phyloP scores from a whole-genome alignment of 2,113 vertebrate species.

The Chionomys nivalis region DNA sequence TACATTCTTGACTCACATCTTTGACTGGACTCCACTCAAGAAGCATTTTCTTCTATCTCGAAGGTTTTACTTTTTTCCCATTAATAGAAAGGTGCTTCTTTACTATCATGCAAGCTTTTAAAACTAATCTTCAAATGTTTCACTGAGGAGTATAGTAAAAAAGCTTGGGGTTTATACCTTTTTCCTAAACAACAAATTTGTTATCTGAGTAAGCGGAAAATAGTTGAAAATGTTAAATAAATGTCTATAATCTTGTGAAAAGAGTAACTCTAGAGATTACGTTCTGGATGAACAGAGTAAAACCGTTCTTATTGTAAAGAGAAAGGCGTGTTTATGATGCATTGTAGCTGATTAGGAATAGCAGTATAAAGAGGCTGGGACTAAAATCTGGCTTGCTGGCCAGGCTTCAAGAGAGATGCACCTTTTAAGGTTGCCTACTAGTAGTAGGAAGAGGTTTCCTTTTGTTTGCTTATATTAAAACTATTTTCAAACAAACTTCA shows the following conservation, averaged over 20 bases:
- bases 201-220: constrained; percentile 32
- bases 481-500: neutral
- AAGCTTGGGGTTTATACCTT: neutral
- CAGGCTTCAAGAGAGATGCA: neutral
- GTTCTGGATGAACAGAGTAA: neutral
- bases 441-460: neutral
- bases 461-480: neutral
- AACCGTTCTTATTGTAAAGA: neutral
- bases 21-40: neutral
- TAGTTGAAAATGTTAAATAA: constrained; percentile 15
- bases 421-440: constrained; percentile 22
- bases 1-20: neutral
- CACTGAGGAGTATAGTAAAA: neutral
- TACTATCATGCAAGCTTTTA: neutral
- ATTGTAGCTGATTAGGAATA: neutral
- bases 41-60: neutral
- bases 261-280: neutral
- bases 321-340: neutral
- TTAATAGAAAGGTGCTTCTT: neutral
- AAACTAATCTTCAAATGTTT: neutral
- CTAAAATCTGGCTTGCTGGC: neutral
- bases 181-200: neutral
- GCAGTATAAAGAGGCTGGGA: neutral
- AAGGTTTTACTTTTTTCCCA: neutral
- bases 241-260: neutral